Evolutionary conservation across 2,797 vertebrate genomes (phyloP).

Genomic region (Mionectes olivaceus): DNA sequence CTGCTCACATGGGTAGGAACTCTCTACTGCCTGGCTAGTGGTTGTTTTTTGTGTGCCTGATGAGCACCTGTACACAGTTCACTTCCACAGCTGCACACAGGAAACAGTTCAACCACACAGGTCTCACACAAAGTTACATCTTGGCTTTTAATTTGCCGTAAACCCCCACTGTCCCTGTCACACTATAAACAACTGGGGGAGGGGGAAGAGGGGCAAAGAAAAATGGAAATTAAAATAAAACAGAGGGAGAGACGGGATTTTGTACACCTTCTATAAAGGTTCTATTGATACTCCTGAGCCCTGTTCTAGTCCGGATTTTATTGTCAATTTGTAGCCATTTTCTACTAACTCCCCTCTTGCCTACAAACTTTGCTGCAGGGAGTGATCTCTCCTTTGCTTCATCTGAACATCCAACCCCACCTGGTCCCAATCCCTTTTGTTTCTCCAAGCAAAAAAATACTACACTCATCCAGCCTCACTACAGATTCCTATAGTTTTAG

Average conservation of each 20-base stretch:
- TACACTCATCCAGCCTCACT: neutral
- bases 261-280: neutral
- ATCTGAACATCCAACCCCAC: neutral
- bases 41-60: neutral
- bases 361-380: neutral
- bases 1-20: fast-evolving
- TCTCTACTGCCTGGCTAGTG: neutral
- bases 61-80: neutral
- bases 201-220: too few species aligned
- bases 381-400: neutral
- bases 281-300: neutral
- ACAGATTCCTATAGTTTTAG: neutral
- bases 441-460: neutral
- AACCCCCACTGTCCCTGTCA: fast-evolving
- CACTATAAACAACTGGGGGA: neutral
- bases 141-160: neutral
- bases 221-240: too few species aligned
- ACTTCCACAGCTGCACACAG: neutral
- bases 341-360: neutral
- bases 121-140: neutral
- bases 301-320: neutral
- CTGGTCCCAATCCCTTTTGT: too few species aligned
- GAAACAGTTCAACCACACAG: neutral
- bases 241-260: fast-evolving
- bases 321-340: neutral